Percentiles rank a stretch among this genome's conserved stretches.
These are phyloP conservation scores for Phragmatobia fuliginosa DNA, from an alignment of 2,888 invertebrate species.

Conservation along the genomic window DNA sequence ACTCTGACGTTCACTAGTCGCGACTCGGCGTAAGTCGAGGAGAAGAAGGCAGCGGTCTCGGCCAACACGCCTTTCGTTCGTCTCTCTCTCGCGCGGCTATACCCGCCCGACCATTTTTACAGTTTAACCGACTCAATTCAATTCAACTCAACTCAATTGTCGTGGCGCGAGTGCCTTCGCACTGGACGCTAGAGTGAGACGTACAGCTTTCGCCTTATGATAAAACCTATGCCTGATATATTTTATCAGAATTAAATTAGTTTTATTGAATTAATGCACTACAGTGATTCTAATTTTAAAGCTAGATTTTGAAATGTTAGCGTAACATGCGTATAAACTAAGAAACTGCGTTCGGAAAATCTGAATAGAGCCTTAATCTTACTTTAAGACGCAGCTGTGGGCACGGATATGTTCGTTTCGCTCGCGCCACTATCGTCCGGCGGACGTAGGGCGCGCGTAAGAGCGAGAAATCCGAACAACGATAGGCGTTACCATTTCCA, in stretches of 20 bases:
- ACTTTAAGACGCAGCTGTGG: constrained; percentile 79
- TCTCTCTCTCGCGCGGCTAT: constrained; percentile 83
- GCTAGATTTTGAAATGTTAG: constrained; percentile 54
- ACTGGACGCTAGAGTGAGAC: constrained; percentile 85
- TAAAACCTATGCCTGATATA: constrained; percentile 56
- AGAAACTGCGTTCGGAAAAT: constrained; percentile 77
- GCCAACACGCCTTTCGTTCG: constrained; percentile 85
- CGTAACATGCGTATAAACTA: constrained; percentile 69
- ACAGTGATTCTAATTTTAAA: constrained; percentile 42
- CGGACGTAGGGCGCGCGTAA: constrained; percentile 56
- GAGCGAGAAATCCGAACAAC: constrained; percentile 76
- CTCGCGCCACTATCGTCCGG: constrained; percentile 84
- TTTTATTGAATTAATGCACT: constrained; percentile 29
- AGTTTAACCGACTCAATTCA: constrained; percentile 86
- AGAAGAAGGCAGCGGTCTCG: constrained; percentile 86
- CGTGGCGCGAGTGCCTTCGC: constrained; percentile 84
- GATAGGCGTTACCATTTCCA: constrained; percentile 81
- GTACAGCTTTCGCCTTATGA: constrained; percentile 73
- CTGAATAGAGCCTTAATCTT: constrained; percentile 84
- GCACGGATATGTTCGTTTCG: constrained; percentile 72
- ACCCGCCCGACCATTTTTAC: constrained; percentile 85
- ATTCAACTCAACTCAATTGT: constrained; percentile 87
- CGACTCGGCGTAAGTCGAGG: constrained; percentile 84
- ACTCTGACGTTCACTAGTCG: constrained; percentile 84
- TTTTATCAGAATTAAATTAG: constrained; percentile 51